A percentile compares a stretch with the other conserved stretches of the same genome.
These are phyloP conservation scores for Parambassis ranga DNA, from an alignment of 2,797 vertebrate species.

Conservation along the genomic window DNA sequence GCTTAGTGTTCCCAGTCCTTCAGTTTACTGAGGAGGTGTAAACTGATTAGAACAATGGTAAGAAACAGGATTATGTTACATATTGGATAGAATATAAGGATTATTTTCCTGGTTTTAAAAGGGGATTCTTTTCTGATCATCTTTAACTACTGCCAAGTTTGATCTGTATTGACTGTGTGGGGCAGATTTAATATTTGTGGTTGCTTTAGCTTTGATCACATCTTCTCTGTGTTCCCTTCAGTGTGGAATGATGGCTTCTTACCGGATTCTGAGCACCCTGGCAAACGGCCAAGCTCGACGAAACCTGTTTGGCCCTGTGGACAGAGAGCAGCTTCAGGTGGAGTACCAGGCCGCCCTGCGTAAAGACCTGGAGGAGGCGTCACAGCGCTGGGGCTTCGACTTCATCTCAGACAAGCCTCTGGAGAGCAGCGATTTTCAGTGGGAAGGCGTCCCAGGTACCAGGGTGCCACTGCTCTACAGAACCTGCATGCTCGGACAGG, in stretches of 20 bases:
- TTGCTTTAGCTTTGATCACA: too few species aligned
- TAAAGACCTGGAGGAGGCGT: constrained; percentile 82
- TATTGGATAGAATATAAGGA: background rate
- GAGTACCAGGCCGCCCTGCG: constrained; percentile 78
- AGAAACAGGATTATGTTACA: constrained; percentile 16
- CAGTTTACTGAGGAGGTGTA: background rate
- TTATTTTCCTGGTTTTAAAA: background rate
- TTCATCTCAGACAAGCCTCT: constrained; percentile 86
- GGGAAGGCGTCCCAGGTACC: constrained; percentile 80
- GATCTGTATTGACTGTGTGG: background rate
- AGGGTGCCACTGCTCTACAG: constrained; percentile 77
- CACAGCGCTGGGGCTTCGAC: constrained; percentile 89
- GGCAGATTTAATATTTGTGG: background rate
- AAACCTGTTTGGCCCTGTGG: constrained; percentile 89
- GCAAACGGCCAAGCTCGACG: constrained; percentile 75
- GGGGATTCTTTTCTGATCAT: background rate
- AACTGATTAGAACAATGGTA: constrained; percentile 47
- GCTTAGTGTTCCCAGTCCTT: background rate
- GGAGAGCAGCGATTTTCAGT: constrained; percentile 82
- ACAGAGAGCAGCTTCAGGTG: constrained; percentile 81
- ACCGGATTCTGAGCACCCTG: constrained; percentile 28
- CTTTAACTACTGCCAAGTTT: background rate
- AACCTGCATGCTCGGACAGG: constrained; percentile 12
- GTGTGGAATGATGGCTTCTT: constrained; percentile 76
- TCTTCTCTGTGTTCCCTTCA: constrained; percentile 14